Evolutionary conservation across 2,888 invertebrate species (phyloP), one percentile per base, ranked within the genome.

Genomic region (Cremastobaeus sp.): DNA sequence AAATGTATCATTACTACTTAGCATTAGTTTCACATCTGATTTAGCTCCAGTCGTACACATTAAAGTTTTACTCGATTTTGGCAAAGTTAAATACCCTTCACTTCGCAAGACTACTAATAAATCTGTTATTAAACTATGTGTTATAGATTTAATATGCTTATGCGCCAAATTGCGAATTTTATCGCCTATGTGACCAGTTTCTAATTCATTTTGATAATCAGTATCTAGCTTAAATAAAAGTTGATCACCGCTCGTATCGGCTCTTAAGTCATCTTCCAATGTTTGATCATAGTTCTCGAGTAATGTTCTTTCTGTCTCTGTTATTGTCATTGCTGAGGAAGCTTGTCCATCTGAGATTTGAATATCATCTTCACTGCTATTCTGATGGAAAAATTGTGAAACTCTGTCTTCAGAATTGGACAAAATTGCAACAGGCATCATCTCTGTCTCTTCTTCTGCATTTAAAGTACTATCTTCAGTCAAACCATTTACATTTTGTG

Each of bases 11-110:
- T 57, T 34, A 34, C 0, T 34, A n/a, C 15, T 57, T 35, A 59
- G 35, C 21, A 59, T 34, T 15, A 45, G 15, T 25, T 8, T 32
- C 35, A 25, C 8, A 6, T 35, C 30, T 0, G 6, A 34, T 45
- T 14, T 30, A 3, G 6, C 14, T 25, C 0, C 17, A 25, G 45
- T 59, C 35, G 45, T 59, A 15, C 18, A 11, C 11, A 59, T 20
- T 9, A 59, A 59, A 25, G 45, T 59, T 59, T 59, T 59, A 59
- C 45, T 47, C 3, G 18, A 45, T 35, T 25, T 34, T 25, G 45
- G 59, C 12, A 59, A 25, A 21, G n/a, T 6, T 59, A 14, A 2
- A 48, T 39, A 37, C 28, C 47, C 60, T 48, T 39, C 48, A n/a
- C 37, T 60, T 37, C 48, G 35, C n/a, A 59, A 6, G 5, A 55